phyloP scores from a whole-genome alignment of 2,888 invertebrate species.

The Atrina japonica region DNA sequence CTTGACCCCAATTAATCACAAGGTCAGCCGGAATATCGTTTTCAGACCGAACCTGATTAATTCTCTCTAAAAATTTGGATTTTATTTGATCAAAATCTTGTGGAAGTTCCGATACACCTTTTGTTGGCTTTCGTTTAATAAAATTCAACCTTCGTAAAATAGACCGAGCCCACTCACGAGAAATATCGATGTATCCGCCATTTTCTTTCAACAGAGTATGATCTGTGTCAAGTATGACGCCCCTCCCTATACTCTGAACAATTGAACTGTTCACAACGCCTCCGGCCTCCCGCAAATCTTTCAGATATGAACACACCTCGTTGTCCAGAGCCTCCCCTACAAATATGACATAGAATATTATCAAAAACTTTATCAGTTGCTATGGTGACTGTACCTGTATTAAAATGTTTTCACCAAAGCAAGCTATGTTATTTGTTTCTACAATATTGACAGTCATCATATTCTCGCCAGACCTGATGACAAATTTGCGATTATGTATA shows the following conservation, averaged over 20 bases:
- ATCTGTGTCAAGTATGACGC: neutral
- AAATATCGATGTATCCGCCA: slow-evolving; percentile 1
- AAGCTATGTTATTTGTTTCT: too few species aligned
- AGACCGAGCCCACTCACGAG: slow-evolving; percentile 2
- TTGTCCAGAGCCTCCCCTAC: slow-evolving; percentile 1
- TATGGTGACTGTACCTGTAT: too few species aligned
- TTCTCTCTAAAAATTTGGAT: slow-evolving; percentile 1
- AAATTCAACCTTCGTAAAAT: slow-evolving; percentile 14
- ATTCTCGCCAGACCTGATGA: too few species aligned
- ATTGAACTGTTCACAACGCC: slow-evolving; percentile 7
- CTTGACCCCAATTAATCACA: neutral
- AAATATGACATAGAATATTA: too few species aligned
- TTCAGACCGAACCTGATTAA: neutral
- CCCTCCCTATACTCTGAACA: neutral
- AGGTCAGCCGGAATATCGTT: neutral
- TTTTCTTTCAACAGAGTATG: slow-evolving; percentile 8
- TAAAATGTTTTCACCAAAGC: too few species aligned
- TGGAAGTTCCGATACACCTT: slow-evolving; percentile 3
- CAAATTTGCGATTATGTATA: too few species aligned
- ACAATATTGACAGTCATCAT: too few species aligned
- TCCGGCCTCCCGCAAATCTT: neutral
- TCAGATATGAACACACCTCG: slow-evolving; percentile 4
- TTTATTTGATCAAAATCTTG: slow-evolving; percentile 5
- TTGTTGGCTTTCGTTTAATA: slow-evolving; percentile 9
- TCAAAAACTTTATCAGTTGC: too few species aligned